phyloP scores from a whole-genome alignment of 2,888 invertebrate genomes.

The Adineta ricciae region DNA sequence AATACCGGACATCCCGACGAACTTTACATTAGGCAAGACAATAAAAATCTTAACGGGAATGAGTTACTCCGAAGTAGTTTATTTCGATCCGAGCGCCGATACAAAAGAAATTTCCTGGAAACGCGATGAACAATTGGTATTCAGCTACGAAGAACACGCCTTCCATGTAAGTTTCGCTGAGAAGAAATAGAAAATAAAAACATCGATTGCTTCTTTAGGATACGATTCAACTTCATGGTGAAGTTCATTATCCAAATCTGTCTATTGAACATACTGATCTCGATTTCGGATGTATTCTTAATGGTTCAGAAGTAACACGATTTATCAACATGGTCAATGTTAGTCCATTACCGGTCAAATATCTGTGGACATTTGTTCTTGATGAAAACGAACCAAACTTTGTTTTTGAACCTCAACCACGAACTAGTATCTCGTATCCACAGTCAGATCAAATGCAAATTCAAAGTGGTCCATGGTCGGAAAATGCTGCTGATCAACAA shows the following conservation, averaged over 20 bases:
- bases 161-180: not conserved
- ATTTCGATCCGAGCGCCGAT: constrained; percentile 16
- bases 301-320: constrained; percentile 51
- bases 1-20: not conserved
- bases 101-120: constrained; percentile 18
- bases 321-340: constrained; percentile 54
- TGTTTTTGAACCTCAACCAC: constrained; percentile 3
- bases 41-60: not conserved
- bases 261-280: constrained; percentile 55
- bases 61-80: not conserved
- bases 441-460: constrained; percentile 8
- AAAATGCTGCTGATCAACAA: not conserved
- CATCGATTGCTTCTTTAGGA: constrained; percentile 53
- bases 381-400: constrained; percentile 32
- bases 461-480: not conserved
- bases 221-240: constrained; percentile 57
- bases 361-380: constrained; percentile 34
- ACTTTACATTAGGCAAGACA: not conserved
- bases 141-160: not conserved
- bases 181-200: constrained; percentile 29
- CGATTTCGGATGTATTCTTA: constrained; percentile 58
- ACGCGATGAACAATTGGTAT: not conserved
- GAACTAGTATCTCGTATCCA: not conserved
- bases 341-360: constrained; percentile 34
- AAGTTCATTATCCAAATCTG: constrained; percentile 63